Base-by-base conservation (phyloP, 2,888 invertebrate genomes). In the Nymphalis urticae region DNA sequence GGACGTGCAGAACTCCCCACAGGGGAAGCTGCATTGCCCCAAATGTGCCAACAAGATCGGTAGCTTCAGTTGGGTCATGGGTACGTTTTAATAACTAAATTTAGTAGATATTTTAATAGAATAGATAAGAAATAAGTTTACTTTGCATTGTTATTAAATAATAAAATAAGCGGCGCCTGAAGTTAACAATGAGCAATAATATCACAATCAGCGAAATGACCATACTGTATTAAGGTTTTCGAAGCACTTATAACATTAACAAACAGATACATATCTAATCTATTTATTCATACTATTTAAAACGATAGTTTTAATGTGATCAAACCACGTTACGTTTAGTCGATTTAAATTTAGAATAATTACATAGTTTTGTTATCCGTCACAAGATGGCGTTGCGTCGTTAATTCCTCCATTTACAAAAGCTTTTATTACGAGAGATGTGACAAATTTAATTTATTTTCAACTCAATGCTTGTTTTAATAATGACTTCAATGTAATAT, bases 41-140 rank as follows among this genome's bases (percentile, higher is more conserved):
- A 96, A 97, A 85, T 98, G 98, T 82, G 92, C 92, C 70, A 94
- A 95, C 71, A 98, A 98, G 89, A 93, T 98, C 71, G 98, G 98
- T 42, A 97, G 96, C 69, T 98, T 97, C 85, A 97, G 96, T 85
- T 98, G 98, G 98, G 94, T 97, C 70, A 96, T 96, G 94, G 97
- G 96, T 96, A 74, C 82, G 91, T 75, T n/a, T 56, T 1, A 1
- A 17, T 54, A 9, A 27, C 0, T 19, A 54, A 1, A 9, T 24
- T 24, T 21, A 8, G 10, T 42, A 42, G 8, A 10, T 10, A 42
- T 42, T 10, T 42, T 10, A 42, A 42, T 42, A 10, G 10, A 10
- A 10, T 42, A 2, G 10, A 10, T 42, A 42, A 42, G 10, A 42
- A 42, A 42, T 2, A 10, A 42, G 50, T 19, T n/a, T 50, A 9